These are phyloP conservation scores for Cephalotes varians DNA, from an alignment of 2,888 invertebrate species.

Conservation along the genomic window DNA sequence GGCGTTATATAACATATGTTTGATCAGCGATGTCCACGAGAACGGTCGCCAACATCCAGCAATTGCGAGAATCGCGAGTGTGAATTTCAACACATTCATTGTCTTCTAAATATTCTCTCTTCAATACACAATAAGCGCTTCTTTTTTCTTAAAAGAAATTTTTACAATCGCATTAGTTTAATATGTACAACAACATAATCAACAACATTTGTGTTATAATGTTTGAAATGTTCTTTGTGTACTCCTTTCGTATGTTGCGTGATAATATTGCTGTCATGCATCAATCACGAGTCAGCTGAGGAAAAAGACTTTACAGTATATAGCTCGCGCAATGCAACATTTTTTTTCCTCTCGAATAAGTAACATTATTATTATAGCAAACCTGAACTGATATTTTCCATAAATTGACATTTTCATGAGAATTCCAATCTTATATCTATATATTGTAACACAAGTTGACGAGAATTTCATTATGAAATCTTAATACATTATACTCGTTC, in stretches of 20 bases:
- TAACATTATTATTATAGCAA: constrained; percentile 5
- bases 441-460: background rate
- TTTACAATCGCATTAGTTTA: background rate
- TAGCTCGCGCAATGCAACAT: background rate
- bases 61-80: constrained; percentile 6
- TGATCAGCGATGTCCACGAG: background rate
- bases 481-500: background rate
- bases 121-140: background rate
- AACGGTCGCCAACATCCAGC: constrained; percentile 36
- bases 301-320: background rate
- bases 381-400: background rate
- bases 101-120: background rate
- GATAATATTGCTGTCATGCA: background rate
- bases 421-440: background rate
- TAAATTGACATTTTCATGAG: background rate
- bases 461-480: background rate
- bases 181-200: background rate
- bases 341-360: background rate
- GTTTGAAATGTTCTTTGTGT: background rate
- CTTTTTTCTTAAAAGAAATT: background rate
- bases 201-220: background rate
- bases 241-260: background rate
- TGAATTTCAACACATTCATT: background rate
- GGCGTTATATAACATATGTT: constrained; percentile 26
- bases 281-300: background rate